These are phyloP conservation scores for Tokudaia muenninki DNA, from an alignment of 2,797 vertebrate species.

Conservation along the genomic window DNA sequence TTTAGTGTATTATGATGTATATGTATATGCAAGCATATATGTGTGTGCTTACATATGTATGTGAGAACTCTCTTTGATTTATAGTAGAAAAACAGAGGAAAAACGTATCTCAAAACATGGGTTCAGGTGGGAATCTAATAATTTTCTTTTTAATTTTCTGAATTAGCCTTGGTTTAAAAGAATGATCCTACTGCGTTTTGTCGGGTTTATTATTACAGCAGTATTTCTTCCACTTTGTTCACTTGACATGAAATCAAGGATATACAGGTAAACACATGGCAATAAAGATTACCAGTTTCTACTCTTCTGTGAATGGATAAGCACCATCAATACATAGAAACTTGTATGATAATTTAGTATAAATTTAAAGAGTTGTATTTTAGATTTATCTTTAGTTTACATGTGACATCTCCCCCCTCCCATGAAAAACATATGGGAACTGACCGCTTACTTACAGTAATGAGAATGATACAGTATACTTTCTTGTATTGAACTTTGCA, in stretches of 20 bases:
- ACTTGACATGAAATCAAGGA: not conserved
- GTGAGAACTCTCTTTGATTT: not conserved
- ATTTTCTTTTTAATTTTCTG: not conserved
- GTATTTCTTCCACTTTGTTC: constrained; percentile 37
- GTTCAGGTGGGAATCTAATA: not conserved
- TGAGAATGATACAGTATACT: not conserved
- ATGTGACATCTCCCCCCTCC: not conserved
- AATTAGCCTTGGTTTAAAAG: constrained; percentile 22
- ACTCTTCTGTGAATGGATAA: not conserved
- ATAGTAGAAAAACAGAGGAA: constrained; percentile 1
- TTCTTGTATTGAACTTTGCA: constrained; percentile 14
- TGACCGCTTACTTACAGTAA: not conserved
- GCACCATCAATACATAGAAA: not conserved
- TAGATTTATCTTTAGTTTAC: constrained; percentile 14
- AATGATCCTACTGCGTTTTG: constrained; percentile 14
- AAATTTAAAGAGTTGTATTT: not conserved
- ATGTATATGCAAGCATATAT: not conserved
- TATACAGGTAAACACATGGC: not conserved
- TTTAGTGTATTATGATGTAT: constrained; percentile 16
- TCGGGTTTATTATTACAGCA: not conserved
- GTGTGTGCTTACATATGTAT: not conserved
- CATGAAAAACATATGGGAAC: constrained; percentile 17
- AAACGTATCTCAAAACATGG: not conserved
- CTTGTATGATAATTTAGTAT: not conserved
- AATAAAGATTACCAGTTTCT: not conserved